Conservation (phyloP, 2,888 invertebrate genomes). For the Drosophila subsilvestris region DNA sequence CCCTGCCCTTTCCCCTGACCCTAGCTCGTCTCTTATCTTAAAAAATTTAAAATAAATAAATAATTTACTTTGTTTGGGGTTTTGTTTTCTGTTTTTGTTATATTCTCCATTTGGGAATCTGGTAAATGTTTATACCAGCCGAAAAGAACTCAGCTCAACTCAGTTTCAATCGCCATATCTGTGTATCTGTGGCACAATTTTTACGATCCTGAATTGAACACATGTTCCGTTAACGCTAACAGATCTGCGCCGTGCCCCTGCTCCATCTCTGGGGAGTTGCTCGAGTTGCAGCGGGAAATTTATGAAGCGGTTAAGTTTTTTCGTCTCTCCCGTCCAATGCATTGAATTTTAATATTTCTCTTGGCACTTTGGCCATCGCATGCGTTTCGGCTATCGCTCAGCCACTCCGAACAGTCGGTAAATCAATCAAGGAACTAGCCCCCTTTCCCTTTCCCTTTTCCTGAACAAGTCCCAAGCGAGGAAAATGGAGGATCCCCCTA, state of each 20-base stretch:
- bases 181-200: conserved; percentile 44
- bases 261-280: conserved; percentile 31
- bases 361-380: conserved; percentile 41
- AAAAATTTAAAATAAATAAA: conserved; percentile 64
- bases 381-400: conserved; percentile 43
- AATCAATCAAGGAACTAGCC: conserved; percentile 54
- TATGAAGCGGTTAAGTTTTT: conserved; percentile 18
- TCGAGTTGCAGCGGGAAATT: conserved; percentile 33
- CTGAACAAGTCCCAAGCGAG: not conserved
- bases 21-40: conserved; percentile 61
- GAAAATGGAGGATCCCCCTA: conserved; percentile 12
- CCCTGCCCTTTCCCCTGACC: conserved; percentile 11
- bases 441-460: conserved; percentile 22
- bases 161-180: conserved; percentile 16
- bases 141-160: conserved; percentile 34
- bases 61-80: conserved; percentile 46
- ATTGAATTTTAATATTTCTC: conserved; percentile 48
- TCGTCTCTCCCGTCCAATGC: conserved; percentile 18
- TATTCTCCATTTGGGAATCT: conserved; percentile 50
- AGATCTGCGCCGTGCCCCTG: conserved; percentile 41
- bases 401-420: conserved; percentile 46
- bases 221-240: conserved; percentile 69
- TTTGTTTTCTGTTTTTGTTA: conserved; percentile 61
- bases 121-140: conserved; percentile 65
- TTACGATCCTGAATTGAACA: conserved; percentile 71